phyloP scores from a whole-genome alignment of 2,888 invertebrate genomes.

The Drosophila sordidula region DNA sequence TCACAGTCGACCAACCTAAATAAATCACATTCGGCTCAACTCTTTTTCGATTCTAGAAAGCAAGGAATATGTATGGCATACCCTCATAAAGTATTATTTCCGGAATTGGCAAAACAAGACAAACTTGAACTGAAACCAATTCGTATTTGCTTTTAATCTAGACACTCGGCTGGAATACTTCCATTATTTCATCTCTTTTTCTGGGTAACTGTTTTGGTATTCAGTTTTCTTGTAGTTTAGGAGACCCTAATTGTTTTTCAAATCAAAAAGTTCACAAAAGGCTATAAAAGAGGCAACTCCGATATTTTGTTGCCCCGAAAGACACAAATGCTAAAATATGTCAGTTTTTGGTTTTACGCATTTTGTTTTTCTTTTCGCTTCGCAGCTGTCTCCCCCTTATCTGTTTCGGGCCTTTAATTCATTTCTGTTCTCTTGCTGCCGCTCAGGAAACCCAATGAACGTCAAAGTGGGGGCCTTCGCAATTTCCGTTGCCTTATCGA shows the following conservation, averaged over 20 bases:
- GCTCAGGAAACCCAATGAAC: conserved; percentile 61
- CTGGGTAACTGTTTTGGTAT: conserved; percentile 4
- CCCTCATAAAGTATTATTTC: conserved; percentile 2
- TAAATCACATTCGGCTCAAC: background rate
- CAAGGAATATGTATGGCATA: background rate
- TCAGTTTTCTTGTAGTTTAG: conserved; percentile 34
- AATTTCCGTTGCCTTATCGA: conserved; percentile 80
- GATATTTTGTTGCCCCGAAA: conserved; percentile 35
- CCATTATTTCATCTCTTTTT: conserved; percentile 30
- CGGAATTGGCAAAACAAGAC: background rate
- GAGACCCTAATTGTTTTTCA: conserved; percentile 52
- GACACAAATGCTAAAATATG: conserved; percentile 49
- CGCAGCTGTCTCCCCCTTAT: conserved; percentile 12
- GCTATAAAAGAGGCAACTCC: conserved; percentile 46
- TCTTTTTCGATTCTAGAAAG: background rate
- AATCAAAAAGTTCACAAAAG: conserved; percentile 55
- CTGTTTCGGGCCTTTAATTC: conserved; percentile 64
- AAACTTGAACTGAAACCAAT: conserved; percentile 1
- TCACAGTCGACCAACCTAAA: no score
- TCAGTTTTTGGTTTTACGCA: conserved; percentile 55
- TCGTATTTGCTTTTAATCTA: conserved; percentile 31
- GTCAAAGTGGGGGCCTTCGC: conserved; percentile 58
- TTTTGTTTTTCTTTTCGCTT: conserved; percentile 38
- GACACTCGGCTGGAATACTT: conserved; percentile 14
- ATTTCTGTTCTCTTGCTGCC: conserved; percentile 51